Evolutionary conservation across 2,797 vertebrate genomes (phyloP).

Genomic region (Lagodon rhomboides): DNA sequence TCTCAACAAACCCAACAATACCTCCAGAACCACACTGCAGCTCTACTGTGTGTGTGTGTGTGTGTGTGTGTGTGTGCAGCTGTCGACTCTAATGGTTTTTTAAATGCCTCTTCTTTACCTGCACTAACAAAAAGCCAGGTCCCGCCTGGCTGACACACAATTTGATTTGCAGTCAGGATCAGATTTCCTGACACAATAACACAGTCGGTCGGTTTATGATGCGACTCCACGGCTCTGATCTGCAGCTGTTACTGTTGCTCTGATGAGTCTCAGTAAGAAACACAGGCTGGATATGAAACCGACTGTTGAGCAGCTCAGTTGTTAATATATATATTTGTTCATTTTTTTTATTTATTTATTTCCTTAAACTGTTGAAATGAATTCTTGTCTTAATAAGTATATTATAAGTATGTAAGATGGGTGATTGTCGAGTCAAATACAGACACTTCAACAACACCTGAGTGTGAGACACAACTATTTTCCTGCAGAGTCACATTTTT

Average conservation of each 20-base stretch:
- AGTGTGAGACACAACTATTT: too few species aligned
- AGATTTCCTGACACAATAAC: slow-evolving; percentile 40
- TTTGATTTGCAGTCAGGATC: slow-evolving; percentile 38
- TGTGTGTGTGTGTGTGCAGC: slow-evolving; percentile 17
- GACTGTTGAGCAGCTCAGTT: not conserved
- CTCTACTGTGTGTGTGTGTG: not conserved
- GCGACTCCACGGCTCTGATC: slow-evolving; percentile 4
- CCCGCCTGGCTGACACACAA: slow-evolving; percentile 8
- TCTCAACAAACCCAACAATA: slow-evolving; percentile 4
- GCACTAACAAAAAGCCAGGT: not conserved
- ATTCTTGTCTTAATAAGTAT: too few species aligned
- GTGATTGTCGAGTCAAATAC: too few species aligned
- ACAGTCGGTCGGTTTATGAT: not conserved
- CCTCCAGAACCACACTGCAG: slow-evolving; percentile 13
- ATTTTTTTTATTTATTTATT: too few species aligned
- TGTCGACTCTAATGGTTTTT: slow-evolving; percentile 9
- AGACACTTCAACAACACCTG: too few species aligned
- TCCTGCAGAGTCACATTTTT: too few species aligned
- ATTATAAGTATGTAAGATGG: too few species aligned
- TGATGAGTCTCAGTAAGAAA: slow-evolving; percentile 3
- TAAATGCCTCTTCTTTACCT: slow-evolving; percentile 12
- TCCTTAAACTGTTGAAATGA: too few species aligned
- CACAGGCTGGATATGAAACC: not conserved
- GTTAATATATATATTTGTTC: too few species aligned
- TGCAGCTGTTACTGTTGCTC: slow-evolving; percentile 19